phyloP scores from a whole-genome alignment of 2,888 invertebrate species.

The Tipula lateralis region DNA sequence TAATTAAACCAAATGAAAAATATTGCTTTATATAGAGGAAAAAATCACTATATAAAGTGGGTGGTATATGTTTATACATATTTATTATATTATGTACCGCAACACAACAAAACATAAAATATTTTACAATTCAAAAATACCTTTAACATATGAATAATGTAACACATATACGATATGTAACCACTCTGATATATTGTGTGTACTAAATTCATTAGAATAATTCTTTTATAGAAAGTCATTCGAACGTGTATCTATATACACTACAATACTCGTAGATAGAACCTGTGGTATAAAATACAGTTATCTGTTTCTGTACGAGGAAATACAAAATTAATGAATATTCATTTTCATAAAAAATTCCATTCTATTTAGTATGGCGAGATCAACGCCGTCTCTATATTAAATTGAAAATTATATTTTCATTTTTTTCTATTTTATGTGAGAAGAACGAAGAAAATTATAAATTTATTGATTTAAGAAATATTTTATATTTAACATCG shows the following conservation, averaged over 20 bases:
- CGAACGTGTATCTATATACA: background rate
- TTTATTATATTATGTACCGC: background rate
- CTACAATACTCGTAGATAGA: background rate
- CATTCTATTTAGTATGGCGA: background rate
- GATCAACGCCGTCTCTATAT: background rate
- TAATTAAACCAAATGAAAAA: background rate
- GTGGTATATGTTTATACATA: background rate
- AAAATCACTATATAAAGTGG: background rate
- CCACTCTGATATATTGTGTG: background rate
- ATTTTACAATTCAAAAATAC: background rate
- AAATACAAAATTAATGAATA: background rate
- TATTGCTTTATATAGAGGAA: background rate
- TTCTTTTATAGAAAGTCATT: background rate
- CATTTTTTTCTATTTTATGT: background rate
- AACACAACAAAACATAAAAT: background rate
- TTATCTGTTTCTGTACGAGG: background rate
- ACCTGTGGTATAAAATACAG: background rate
- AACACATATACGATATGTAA: background rate
- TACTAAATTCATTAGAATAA: background rate
- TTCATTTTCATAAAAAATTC: background rate
- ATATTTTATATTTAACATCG: background rate
- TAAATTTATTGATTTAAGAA: background rate
- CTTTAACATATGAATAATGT: background rate
- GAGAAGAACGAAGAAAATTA: background rate
- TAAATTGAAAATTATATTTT: background rate